Evolutionary conservation across 2,797 vertebrate genomes (phyloP).

Genomic region (Pangasius mekongensis): DNA sequence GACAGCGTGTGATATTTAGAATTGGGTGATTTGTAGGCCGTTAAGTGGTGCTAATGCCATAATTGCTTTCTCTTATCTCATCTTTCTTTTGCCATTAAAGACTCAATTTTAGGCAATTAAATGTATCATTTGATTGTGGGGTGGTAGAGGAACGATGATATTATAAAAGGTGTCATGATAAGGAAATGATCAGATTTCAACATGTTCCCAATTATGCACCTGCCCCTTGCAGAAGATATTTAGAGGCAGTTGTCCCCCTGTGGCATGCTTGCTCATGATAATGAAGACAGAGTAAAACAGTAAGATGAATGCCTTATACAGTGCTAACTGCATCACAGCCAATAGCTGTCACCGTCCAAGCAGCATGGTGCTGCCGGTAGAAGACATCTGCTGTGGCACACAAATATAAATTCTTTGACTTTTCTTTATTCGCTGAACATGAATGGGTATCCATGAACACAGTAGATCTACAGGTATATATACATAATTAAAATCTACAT

Average conservation of each 20-base stretch:
- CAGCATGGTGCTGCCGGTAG: neutral
- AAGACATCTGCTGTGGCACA: constrained; percentile 3
- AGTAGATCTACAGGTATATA: neutral
- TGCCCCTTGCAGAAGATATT: neutral
- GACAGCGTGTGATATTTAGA: neutral
- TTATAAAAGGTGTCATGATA: constrained; percentile 4
- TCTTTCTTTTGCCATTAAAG: neutral
- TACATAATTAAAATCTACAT: neutral
- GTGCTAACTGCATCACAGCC: neutral
- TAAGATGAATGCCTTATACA: neutral
- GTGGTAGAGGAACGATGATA: neutral
- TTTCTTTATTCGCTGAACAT: neutral
- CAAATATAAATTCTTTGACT: neutral
- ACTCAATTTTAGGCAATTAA: neutral
- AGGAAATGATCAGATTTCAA: constrained; percentile 1
- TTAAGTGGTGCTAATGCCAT: neutral
- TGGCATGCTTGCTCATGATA: constrained; percentile 4
- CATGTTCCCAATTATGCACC: neutral
- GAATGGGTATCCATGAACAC: neutral
- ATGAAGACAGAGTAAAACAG: neutral
- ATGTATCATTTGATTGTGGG: neutral
- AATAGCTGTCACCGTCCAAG: neutral
- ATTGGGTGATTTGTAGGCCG: neutral
- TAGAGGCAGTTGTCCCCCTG: neutral
- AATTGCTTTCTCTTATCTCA: constrained; percentile 5